Conservation (phyloP, 2,888 invertebrate species). For the Vesta saturnalis region DNA sequence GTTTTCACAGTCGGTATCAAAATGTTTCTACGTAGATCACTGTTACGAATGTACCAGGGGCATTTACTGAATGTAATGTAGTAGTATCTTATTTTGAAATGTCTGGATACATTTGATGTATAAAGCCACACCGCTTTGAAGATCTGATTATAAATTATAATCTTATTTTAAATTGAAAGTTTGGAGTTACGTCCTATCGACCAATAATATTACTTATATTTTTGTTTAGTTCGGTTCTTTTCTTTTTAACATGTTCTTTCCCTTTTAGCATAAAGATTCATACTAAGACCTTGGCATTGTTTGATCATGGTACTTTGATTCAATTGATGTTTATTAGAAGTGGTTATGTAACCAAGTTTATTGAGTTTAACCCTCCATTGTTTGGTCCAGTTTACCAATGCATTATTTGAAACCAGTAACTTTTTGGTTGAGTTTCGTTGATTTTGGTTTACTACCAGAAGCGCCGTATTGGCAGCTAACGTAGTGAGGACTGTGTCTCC, state of each 20-base stretch:
- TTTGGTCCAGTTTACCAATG: background rate
- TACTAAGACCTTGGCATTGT: constrained; percentile 3
- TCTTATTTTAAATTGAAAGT: constrained; percentile 6
- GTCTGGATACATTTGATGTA: constrained; percentile 5
- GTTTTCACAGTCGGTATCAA: background rate
- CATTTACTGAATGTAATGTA: constrained; percentile 10
- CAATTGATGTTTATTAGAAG: background rate
- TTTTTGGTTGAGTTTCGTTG: too few relatives aligned
- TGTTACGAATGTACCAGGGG: constrained; percentile 11
- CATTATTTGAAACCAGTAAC: background rate
- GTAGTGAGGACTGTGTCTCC: too few relatives aligned
- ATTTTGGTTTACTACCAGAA: too few relatives aligned
- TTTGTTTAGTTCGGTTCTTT: too few relatives aligned
- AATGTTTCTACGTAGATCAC: constrained; percentile 13
- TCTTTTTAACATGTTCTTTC: background rate
- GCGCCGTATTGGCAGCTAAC: too few relatives aligned
- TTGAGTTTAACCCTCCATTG: background rate
- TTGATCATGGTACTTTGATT: background rate
- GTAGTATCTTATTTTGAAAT: constrained; percentile 1
- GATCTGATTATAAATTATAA: constrained; percentile 7
- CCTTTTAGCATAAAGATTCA: background rate
- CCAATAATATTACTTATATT: background rate
- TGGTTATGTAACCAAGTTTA: background rate
- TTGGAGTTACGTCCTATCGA: too few relatives aligned
- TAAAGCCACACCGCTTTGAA: constrained; percentile 1